These are phyloP conservation scores for Ruditapes philippinarum DNA, from an alignment of 1,140 invertebrate species.

Conservation along the genomic window DNA sequence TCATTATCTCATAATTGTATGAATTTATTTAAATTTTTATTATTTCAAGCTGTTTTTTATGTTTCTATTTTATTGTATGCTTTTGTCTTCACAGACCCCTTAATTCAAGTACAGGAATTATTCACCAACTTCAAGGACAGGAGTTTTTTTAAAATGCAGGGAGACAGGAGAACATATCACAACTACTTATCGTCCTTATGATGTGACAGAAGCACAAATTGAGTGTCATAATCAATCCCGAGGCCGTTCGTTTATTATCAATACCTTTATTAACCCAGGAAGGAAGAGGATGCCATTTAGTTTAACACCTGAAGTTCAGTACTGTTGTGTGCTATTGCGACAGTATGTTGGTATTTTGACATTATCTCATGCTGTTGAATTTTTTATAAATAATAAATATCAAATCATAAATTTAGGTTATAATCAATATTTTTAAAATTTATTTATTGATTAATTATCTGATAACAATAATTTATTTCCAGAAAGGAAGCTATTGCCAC, in stretches of 20 bases:
- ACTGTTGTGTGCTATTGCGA: conserved; percentile 4
- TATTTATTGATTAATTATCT: no score
- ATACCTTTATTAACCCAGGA: conserved; percentile 1
- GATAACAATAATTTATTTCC: no score
- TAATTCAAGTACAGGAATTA: not conserved
- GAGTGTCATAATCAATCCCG: conserved; percentile 9
- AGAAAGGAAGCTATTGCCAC: no score
- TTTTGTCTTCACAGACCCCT: not conserved
- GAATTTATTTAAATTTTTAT: not conserved
- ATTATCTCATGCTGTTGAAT: not conserved
- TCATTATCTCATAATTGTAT: not conserved
- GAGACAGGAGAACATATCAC: conserved; percentile 7
- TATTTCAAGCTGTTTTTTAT: not conserved
- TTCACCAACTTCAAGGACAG: not conserved
- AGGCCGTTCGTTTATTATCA: not conserved
- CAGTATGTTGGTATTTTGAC: not conserved
- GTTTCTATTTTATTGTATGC: not conserved
- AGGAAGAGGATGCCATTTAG: not conserved
- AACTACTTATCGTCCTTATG: no score
- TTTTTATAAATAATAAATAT: not conserved
- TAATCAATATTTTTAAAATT: not conserved
- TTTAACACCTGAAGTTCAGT: conserved; percentile 2
- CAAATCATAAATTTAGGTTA: not conserved
- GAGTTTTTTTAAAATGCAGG: not conserved
- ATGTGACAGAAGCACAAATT: not conserved